Evolutionary conservation across 2,113 vertebrate species (phyloP), one percentile per base, ranked within the genome.

Genomic region (Pseudonaja textilis): DNA sequence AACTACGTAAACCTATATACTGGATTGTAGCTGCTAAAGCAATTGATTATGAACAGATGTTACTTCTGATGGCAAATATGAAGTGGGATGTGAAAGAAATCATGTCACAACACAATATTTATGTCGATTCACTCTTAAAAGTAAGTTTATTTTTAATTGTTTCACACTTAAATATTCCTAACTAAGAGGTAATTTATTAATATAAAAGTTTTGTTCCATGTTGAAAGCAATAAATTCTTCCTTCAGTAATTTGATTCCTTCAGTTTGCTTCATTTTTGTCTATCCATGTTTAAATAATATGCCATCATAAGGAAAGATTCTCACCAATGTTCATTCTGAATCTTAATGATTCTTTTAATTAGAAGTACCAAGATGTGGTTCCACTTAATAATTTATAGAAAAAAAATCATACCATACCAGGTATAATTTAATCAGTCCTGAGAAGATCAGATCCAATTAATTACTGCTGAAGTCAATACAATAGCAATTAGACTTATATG

Each of bases 81-180:
- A 99, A 99, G 96, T 99, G 99, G 99, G 99, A 99, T 96, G 99
- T 99, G 85, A 99, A 98, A 93, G 99, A 99, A 97, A 99, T 99
- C 94, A 99, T 99, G 99, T 99, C 99, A 2, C 99, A 99, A 95
- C 99, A 99, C 97, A 99, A 99, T 11, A 87, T 99, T n/a, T 99
- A 99, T 12, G 99, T 99, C 93, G 99, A 99, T 94, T 98, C 99
- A 61, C 97, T 99, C 93, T 96, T 99, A 90, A 99, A 99, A 98
- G 99, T 99, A 98, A 98, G 57, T 96, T 39, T 23, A 52, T 93
- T 45, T 91, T 90, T 5, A 47, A 91, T 90, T 87, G 91, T 29
- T 16, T 50, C 50, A 1, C 0, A 10, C 74, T 42, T 85, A 56
- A 85, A 74, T 74, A 22, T 26, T 56, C 7, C n/a, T 50, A 64